Evolutionary conservation across 2,113 vertebrate genomes (phyloP).

Genomic region (Anolis sagrei): DNA sequence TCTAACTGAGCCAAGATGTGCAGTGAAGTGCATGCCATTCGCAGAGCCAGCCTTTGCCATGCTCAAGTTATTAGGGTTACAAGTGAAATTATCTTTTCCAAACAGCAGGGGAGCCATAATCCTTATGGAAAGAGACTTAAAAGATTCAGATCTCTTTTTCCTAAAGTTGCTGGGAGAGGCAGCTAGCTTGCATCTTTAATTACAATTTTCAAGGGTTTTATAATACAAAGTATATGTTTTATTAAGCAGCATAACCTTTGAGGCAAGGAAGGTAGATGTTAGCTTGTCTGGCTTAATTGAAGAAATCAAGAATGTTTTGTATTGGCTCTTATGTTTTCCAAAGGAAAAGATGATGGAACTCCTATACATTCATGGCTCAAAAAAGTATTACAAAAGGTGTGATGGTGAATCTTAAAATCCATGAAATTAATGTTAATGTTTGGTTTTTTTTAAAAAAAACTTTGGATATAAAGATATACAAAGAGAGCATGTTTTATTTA

Average conservation of each 20-base stretch:
- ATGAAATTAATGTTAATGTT: slow-evolving; percentile 65
- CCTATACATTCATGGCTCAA: slow-evolving; percentile 55
- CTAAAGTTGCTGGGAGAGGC: slow-evolving; percentile 63
- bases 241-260: slow-evolving; percentile 68
- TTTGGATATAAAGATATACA: slow-evolving; percentile 53
- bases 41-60: slow-evolving; percentile 80
- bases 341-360: slow-evolving; percentile 63
- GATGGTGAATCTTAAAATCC: slow-evolving; percentile 62
- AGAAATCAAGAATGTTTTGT: slow-evolving; percentile 64
- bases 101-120: slow-evolving; percentile 86
- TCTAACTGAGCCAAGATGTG: slow-evolving; percentile 89
- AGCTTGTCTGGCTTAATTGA: slow-evolving; percentile 58
- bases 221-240: slow-evolving; percentile 70
- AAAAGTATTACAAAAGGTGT: slow-evolving; percentile 58
- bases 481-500: slow-evolving; percentile 62
- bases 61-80: slow-evolving; percentile 86
- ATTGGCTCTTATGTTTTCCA: slow-evolving; percentile 61
- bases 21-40: slow-evolving; percentile 83
- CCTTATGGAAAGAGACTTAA: slow-evolving; percentile 76
- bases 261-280: slow-evolving; percentile 37
- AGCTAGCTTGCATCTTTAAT: slow-evolving; percentile 72
- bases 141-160: slow-evolving; percentile 67
- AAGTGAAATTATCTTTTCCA: slow-evolving; percentile 86
- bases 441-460: slow-evolving; percentile 68
- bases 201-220: slow-evolving; percentile 65